These are phyloP conservation scores for Fulmarus glacialis DNA, from an alignment of 2,113 vertebrate species.

Conservation along the genomic window DNA sequence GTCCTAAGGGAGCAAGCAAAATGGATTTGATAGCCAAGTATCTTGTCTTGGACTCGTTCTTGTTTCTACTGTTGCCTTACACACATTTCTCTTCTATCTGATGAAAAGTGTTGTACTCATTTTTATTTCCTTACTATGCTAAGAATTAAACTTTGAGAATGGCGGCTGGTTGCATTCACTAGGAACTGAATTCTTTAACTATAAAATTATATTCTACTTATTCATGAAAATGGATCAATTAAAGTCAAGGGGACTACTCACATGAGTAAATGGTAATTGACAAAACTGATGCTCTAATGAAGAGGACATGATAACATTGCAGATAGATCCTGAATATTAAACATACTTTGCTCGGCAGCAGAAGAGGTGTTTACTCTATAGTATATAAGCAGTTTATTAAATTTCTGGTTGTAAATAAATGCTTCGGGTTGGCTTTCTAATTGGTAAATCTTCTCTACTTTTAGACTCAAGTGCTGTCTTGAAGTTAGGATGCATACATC, in stretches of 20 bases:
- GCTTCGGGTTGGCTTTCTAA: constrained; percentile 35
- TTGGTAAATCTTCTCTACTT: constrained; percentile 47
- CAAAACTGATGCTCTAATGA: constrained; percentile 58
- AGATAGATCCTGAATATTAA: constrained; percentile 64
- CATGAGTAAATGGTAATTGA: constrained; percentile 66
- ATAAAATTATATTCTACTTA: constrained; percentile 53
- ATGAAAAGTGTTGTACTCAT: constrained; percentile 11
- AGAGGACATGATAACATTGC: constrained; percentile 56
- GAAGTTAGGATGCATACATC: neutral
- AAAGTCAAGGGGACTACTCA: constrained; percentile 66
- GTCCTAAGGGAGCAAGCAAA: neutral
- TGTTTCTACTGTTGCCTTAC: neutral
- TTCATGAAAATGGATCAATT: constrained; percentile 65
- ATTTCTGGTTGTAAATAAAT: constrained; percentile 52
- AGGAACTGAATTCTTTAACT: constrained; percentile 34
- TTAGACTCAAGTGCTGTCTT: constrained; percentile 10
- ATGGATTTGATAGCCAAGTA: neutral
- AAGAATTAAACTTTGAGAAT: constrained; percentile 19
- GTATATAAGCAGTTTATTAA: constrained; percentile 36
- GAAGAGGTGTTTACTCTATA: constrained; percentile 39
- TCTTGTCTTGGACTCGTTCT: neutral
- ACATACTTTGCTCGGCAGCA: neutral
- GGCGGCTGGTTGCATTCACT: neutral
- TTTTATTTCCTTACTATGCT: constrained; percentile 47
- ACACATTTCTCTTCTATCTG: neutral